Conservation (phyloP, 2,888 invertebrate genomes). For the Kryphioiulus occultus region DNA sequence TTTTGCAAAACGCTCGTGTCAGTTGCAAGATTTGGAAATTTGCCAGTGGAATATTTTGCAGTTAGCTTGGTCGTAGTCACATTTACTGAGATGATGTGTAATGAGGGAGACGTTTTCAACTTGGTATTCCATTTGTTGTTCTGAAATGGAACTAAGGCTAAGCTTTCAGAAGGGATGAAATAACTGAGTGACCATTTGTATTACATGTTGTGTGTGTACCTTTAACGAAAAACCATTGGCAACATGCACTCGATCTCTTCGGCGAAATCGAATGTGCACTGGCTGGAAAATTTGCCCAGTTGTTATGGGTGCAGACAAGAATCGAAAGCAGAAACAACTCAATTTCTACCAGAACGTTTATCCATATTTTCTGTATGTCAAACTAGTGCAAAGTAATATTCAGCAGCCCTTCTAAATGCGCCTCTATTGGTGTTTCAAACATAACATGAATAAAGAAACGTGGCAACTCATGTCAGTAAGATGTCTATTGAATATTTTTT, state of each 20-base stretch:
- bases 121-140: too few relatives aligned
- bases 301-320: too few relatives aligned
- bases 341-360: background rate
- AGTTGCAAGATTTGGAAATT: background rate
- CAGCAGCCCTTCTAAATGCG: background rate
- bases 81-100: too few relatives aligned
- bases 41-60: background rate
- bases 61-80: too few relatives aligned
- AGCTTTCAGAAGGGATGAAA: background rate
- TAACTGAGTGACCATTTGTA: background rate
- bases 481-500: background rate
- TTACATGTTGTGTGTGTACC: background rate
- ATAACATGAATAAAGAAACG: too few relatives aligned
- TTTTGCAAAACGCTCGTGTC: too few relatives aligned
- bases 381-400: background rate
- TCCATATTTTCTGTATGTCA: background rate
- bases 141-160: too few relatives aligned
- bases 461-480: background rate
- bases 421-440: background rate
- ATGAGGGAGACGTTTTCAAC: too few relatives aligned
- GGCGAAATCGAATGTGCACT: background rate
- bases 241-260: background rate
- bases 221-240: background rate
- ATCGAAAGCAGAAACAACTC: background rate
- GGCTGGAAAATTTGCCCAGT: background rate